These are phyloP conservation scores for Trichogramma evanescens DNA, from an alignment of 2,888 invertebrate genomes.

Conservation along the genomic window DNA sequence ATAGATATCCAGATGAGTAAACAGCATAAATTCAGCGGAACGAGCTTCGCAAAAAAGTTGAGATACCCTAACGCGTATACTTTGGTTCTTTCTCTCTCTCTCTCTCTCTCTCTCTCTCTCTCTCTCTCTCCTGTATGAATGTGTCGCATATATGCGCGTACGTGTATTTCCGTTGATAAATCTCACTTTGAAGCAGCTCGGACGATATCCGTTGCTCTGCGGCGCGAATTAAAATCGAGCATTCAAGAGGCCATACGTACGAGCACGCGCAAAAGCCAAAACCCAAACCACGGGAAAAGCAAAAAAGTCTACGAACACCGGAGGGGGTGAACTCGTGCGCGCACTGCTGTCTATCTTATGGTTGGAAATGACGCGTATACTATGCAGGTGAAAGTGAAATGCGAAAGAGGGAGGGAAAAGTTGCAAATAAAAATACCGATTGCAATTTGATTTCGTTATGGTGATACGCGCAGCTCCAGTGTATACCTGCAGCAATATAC, in stretches of 20 bases:
- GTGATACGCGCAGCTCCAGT: no score
- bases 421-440: constrained; percentile 43
- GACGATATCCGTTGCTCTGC: no score
- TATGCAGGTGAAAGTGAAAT: neutral
- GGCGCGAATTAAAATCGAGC: constrained; percentile 34
- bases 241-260: constrained; percentile 13
- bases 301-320: constrained; percentile 4
- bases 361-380: constrained; percentile 16
- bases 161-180: no score
- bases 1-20: no score
- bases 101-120: no score
- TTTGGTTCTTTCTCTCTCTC: no score
- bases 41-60: no score
- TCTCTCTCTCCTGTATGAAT: no score
- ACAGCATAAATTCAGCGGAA: no score
- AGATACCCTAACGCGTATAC: no score
- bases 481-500: neutral
- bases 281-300: constrained; percentile 23
- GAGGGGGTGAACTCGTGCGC: constrained; percentile 16
- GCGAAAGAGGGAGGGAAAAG: constrained; percentile 10
- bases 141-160: no score
- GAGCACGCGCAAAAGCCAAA: constrained; percentile 18
- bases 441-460: constrained; percentile 37
- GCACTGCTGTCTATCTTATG: neutral
- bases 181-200: no score